A percentile compares a stretch with the other conserved stretches of the same genome.
Conservation (phyloP, 2,888 invertebrate species). For the Drosophila subsilvestris region DNA sequence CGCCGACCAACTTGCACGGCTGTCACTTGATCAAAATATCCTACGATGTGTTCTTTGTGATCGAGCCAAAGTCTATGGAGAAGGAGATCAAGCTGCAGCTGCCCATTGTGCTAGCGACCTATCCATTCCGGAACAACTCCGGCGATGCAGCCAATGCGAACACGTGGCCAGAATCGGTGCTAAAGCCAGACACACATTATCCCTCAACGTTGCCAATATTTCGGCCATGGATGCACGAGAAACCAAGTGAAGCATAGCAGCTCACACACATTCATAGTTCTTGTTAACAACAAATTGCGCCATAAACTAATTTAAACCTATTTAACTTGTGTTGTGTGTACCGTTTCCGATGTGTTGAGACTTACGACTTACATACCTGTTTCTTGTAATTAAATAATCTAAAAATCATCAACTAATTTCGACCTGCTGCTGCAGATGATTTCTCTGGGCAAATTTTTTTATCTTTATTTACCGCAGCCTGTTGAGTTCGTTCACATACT, state of each 20-base stretch:
- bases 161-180: conserved; percentile 86
- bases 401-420: conserved; percentile 1
- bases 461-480: not conserved
- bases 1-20: conserved; percentile 96
- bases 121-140: conserved; percentile 90
- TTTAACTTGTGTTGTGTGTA: conserved; percentile 50
- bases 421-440: not conserved
- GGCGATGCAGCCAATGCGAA: conserved; percentile 86
- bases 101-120: conserved; percentile 96
- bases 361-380: conserved; percentile 13
- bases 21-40: conserved; percentile 97
- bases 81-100: conserved; percentile 96
- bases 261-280: conserved; percentile 38
- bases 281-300: conserved; percentile 60
- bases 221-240: conserved; percentile 93
- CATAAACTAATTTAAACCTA: conserved; percentile 66
- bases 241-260: conserved; percentile 75
- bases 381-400: conserved; percentile 13
- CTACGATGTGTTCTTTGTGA: conserved; percentile 96
- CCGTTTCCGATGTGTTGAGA: conserved; percentile 35
- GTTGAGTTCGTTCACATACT: not conserved
- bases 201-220: conserved; percentile 96
- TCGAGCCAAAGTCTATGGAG: conserved; percentile 95
- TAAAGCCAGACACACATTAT: conserved; percentile 94
- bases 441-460: not conserved